These are phyloP conservation scores for Episyrphus balteatus DNA, from an alignment of 1,140 invertebrate species.

Conservation along the genomic window DNA sequence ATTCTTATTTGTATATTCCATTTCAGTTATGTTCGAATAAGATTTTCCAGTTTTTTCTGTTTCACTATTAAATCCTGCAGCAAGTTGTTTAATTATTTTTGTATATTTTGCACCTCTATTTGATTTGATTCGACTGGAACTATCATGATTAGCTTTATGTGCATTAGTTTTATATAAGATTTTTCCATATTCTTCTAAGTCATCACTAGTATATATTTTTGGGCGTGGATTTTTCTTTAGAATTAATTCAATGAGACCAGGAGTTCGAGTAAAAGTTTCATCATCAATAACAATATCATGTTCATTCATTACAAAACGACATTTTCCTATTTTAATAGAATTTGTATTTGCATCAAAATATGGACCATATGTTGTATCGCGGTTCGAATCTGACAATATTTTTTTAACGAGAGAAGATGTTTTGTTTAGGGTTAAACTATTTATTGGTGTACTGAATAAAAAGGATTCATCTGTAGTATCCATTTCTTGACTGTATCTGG, in stretches of 20 bases:
- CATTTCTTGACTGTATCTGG: neutral
- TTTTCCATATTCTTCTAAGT: slow-evolving; percentile 14
- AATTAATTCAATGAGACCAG: slow-evolving; percentile 14
- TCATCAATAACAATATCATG: no score
- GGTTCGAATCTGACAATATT: no score
- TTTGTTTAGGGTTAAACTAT: slow-evolving; percentile 4
- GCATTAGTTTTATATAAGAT: slow-evolving; percentile 14
- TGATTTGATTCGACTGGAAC: slow-evolving; percentile 9
- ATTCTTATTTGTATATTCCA: no score
- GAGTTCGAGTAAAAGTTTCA: no score
- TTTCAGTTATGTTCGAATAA: no score
- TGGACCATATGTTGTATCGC: no score
- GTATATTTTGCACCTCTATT: slow-evolving; percentile 3
- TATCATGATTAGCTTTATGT: slow-evolving; percentile 12
- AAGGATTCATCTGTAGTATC: neutral
- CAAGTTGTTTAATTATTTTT: slow-evolving; percentile 4
- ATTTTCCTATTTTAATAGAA: no score
- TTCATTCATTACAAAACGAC: no score
- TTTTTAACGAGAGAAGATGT: no score
- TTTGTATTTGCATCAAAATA: no score
- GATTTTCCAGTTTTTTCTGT: no score
- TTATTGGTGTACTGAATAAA: neutral
- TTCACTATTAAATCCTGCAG: no score
- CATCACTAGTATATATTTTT: slow-evolving; percentile 6
- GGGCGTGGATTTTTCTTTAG: slow-evolving; percentile 10